Conservation (phyloP, 2,888 invertebrate species). For the Thymelicus lineola region DNA sequence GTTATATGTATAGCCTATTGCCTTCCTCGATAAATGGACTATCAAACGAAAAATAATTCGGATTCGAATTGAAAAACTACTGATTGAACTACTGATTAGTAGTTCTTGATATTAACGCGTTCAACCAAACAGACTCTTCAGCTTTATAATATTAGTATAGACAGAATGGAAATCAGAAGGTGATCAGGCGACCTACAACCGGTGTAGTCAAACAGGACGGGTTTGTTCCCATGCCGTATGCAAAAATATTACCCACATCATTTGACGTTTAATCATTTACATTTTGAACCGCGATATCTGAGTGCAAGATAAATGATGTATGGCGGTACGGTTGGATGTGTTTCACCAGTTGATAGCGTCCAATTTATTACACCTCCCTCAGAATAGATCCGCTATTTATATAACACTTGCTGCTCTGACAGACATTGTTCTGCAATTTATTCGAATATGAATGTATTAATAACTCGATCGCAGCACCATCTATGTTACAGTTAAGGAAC, state of each 20-base stretch:
- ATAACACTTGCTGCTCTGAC: background rate
- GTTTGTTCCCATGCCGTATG: background rate
- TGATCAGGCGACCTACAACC: too few relatives aligned
- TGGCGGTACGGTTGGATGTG: background rate
- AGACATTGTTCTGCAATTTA: conserved; percentile 1
- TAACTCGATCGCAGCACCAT: background rate
- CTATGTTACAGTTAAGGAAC: background rate
- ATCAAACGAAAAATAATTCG: too few relatives aligned
- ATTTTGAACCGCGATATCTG: background rate
- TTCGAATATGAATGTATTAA: background rate
- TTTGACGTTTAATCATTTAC: background rate
- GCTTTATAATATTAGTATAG: too few relatives aligned
- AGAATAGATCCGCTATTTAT: conserved; percentile 7
- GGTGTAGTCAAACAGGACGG: too few relatives aligned
- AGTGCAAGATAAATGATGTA: conserved; percentile 7
- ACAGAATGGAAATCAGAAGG: too few relatives aligned
- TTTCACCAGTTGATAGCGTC: conserved; percentile 6
- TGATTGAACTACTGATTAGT: too few relatives aligned
- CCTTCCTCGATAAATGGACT: too few relatives aligned
- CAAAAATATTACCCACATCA: background rate
- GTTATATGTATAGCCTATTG: too few relatives aligned
- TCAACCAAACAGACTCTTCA: too few relatives aligned
- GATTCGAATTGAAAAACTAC: too few relatives aligned
- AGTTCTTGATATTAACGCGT: too few relatives aligned
- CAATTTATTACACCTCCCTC: conserved; percentile 6